A percentile compares a stretch with the other conserved stretches of the same genome.
Conservation (phyloP, 2,797 vertebrate species). For the Scleropages formosus region DNA sequence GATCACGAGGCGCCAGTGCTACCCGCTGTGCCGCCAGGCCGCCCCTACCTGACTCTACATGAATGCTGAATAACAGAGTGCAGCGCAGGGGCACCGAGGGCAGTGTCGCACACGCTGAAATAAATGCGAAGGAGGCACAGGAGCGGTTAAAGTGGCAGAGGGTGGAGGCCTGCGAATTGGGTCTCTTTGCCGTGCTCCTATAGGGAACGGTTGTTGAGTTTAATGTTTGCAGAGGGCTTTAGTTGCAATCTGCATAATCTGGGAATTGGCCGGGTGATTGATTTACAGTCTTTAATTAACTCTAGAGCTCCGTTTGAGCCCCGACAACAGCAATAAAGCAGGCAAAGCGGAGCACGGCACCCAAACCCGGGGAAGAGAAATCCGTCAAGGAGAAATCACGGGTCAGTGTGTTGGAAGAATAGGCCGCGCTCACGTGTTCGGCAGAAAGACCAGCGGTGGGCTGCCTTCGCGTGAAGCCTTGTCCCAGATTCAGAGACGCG, state of each 20-base stretch:
- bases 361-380: constrained; percentile 4
- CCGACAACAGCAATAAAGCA: constrained; percentile 19
- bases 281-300: constrained; percentile 32
- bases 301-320: constrained; percentile 14
- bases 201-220: constrained; percentile 16
- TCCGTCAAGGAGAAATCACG: not conserved
- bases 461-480: not conserved
- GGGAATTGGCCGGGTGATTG: constrained; percentile 23
- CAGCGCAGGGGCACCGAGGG: no score
- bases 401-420: not conserved
- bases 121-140: not conserved
- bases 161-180: not conserved
- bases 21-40: no score
- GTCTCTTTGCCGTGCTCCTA: constrained; percentile 5
- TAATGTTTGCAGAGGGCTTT: constrained; percentile 19
- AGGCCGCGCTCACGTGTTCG: not conserved
- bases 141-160: not conserved
- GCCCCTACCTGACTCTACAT: no score
- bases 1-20: no score
- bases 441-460: not conserved
- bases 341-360: not conserved
- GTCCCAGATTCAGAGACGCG: not conserved
- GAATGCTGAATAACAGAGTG: no score
- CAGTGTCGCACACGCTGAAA: not conserved
- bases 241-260: constrained; percentile 14